phyloP scores from a whole-genome alignment of 1,140 invertebrate genomes.

The Rhynchophorus ferrugineus region DNA sequence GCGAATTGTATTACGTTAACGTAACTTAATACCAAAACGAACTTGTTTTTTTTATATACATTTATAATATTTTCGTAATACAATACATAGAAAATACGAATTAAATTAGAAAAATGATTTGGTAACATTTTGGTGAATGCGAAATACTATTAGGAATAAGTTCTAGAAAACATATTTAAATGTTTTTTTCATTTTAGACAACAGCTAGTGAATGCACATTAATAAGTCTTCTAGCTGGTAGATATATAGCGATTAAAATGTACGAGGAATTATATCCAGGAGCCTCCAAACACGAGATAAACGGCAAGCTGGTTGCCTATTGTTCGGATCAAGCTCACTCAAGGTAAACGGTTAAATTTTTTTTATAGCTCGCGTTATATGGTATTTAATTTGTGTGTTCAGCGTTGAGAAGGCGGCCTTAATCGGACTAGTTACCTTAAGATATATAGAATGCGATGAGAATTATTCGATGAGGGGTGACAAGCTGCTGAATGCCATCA shows the following conservation, averaged over 20 bases:
- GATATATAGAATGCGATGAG: conserved; percentile 82
- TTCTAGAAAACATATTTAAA: no score
- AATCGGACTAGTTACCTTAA: conserved; percentile 84
- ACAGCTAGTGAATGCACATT: conserved; percentile 90
- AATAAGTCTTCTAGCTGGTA: conserved; percentile 80
- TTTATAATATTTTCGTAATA: no score
- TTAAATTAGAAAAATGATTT: no score
- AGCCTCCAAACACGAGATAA: conserved; percentile 79
- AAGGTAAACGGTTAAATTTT: conserved; percentile 3
- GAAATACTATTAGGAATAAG: no score
- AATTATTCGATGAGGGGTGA: conserved; percentile 78
- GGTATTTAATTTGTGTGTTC: conserved; percentile 1
- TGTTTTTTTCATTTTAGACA: no score
- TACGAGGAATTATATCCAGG: conserved; percentile 57
- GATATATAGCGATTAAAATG: conserved; percentile 72
- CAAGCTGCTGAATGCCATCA: conserved; percentile 69
- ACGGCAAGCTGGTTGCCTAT: conserved; percentile 81
- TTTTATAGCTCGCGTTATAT: not conserved
- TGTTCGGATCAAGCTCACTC: conserved; percentile 80
- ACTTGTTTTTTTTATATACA: no score
- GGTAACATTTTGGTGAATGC: no score
- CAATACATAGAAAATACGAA: no score
- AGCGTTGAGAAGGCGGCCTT: conserved; percentile 88
- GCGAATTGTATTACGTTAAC: no score
- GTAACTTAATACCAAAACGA: no score